Base-by-base conservation (phyloP, 1,140 invertebrate species). In the Nylanderia fulva region DNA sequence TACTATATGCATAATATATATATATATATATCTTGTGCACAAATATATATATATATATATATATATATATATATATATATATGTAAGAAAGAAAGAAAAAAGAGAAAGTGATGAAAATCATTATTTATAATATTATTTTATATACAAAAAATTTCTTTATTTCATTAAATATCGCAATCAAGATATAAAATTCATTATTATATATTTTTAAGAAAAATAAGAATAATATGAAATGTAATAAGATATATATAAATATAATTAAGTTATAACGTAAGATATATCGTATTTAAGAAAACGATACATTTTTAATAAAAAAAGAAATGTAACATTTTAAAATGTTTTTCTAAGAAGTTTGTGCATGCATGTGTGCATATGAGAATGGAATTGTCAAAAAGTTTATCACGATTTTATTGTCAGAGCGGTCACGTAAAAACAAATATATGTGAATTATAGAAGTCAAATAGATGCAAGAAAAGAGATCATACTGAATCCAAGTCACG, bases 381-480 rank as follows among this genome's bases (percentile, higher is more conserved):
- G 24, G 18, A 29, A 7, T 39, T 77, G 4, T 0, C n/a, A 3
- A 24, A 9, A 13, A 68, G 54, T 79, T 68, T 39, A 79, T 56
- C 29, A 39, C 9, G 15, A 52, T 48, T 6, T 68, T 18, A 79
- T 56, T 27, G 33, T 18, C 15, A 56, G 0, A 39, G 8, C 11
- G 5, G 45, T 68, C 63, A 68, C 21, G 48, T 68, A 39, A 79
- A 15, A 79, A 18, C 4, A 68, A 54, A 68, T 68, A 56, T 11
- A 54, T 61, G 13, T 48, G 27, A 66, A 29, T 52, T 77, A 15
- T 24, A 64, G 36, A 18, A 4, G 42, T 3, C 21, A 75, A 36
- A 63, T 33, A 21, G 18, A 68, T 76, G 24, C 18, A 56, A 54
- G 24, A 18, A 29, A 21, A 79, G 29, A 1, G 29, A 1, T 52